A percentile compares a stretch with the other conserved stretches of the same genome.
Evolutionary conservation across 30 jellyfish, hydroid and myxozoan genomes (phyloP).

Genomic region (Pseudorhiza aurosa): DNA sequence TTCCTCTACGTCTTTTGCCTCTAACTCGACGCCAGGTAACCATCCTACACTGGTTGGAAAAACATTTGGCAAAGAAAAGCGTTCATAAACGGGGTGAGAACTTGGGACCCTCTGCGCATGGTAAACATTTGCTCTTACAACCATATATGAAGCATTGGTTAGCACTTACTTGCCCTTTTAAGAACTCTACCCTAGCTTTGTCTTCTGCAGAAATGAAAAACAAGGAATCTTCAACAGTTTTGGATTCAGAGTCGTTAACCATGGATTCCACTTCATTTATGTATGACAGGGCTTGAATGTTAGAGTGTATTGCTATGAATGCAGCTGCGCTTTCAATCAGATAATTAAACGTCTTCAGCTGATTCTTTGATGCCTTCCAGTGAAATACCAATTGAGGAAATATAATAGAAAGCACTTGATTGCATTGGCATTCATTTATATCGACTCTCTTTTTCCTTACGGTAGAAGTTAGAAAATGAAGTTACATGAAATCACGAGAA

Average conservation of each 20-base stretch:
- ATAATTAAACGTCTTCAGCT: slow-evolving; percentile 79
- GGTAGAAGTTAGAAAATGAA: not conserved
- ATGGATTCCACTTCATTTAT: slow-evolving; percentile 63
- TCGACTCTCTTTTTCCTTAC: slow-evolving; percentile 39
- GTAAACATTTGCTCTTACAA: too few relatives aligned
- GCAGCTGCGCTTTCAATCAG: slow-evolving; percentile 88
- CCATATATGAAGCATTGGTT: too few relatives aligned
- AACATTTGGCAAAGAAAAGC: too few relatives aligned
- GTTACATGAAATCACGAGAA: not conserved
- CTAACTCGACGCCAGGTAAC: too few relatives aligned
- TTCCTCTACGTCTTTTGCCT: too few relatives aligned
- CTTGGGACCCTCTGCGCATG: too few relatives aligned
- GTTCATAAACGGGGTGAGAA: too few relatives aligned
- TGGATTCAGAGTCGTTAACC: slow-evolving; percentile 43
- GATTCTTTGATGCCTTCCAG: slow-evolving; percentile 81
- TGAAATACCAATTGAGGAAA: slow-evolving; percentile 79
- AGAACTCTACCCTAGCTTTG: slow-evolving; percentile 73
- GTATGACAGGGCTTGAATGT: slow-evolving; percentile 64
- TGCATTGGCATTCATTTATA: slow-evolving; percentile 80
- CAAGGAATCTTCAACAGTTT: slow-evolving; percentile 13
- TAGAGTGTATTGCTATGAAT: slow-evolving; percentile 41
- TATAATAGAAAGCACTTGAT: slow-evolving; percentile 62
- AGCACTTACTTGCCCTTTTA: slow-evolving; percentile 78
- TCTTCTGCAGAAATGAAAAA: slow-evolving; percentile 78
- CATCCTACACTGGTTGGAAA: too few relatives aligned